Evolutionary conservation across 2,888 invertebrate genomes (phyloP), one percentile per base, ranked within the genome.

Genomic region (Phortica okadai): DNA sequence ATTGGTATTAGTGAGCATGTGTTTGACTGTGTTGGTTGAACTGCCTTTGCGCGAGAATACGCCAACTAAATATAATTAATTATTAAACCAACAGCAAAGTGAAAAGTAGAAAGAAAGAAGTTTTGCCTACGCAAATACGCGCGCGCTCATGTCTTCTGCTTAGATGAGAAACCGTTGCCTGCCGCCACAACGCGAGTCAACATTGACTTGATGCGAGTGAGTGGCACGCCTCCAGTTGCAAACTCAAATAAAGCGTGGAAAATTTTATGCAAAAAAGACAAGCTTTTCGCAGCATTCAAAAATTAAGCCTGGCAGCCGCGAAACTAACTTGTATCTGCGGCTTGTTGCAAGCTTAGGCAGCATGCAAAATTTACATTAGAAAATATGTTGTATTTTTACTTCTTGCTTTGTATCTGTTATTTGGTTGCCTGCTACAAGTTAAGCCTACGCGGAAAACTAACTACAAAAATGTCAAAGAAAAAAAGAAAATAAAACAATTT

Each of bases 291-390:
- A 21, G 50, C 50, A 66, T 66, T 42, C 69, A 80, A 74, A 85
- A 88, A 85, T 88, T 87, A 88, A 85, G 85, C 85, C 88, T 85
- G 87, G 88, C 88, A 85, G 87, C 88, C 87, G 87, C 88, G 86
- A 82, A 85, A 88, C 62, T 62, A 62, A 62, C 62, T 62, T 16
- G 62, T 25, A 62, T 10, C 62, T 16, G 62, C 62, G 25, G 69
- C 73, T 41, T 56, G 72, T 73, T 74, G 78, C 59, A 59, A 21
- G 59, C 21, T 16, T 87, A 86, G 78, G 78, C 62, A 69, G 69
- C 67, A 56, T 74, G 54, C 74, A 81, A 83, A 83, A 86, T 86
- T 80, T 56, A 69, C 69, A 69, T 69, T 69, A 69, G 69, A 69
- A 69, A 69, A 59, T 59, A 16, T 59, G 59, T 69, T 69, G 25